These are phyloP conservation scores for Argya squamiceps DNA, from an alignment of 2,797 vertebrate species.

Conservation along the genomic window DNA sequence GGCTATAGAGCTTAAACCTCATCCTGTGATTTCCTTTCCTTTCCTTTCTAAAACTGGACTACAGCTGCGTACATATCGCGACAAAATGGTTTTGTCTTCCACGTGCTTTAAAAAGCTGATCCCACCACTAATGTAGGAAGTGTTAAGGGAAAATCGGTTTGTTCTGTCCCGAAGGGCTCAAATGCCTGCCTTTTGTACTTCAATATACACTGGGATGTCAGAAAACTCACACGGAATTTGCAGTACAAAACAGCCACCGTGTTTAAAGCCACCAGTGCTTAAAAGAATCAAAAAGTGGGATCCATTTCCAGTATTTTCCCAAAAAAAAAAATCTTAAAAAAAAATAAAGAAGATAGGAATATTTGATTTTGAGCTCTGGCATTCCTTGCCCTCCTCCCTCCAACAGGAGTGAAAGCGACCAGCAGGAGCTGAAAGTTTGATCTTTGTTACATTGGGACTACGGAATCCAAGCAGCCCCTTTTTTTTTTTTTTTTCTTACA, in stretches of 20 bases:
- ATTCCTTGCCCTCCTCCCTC: background rate
- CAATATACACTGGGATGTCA: background rate
- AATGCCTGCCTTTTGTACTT: background rate
- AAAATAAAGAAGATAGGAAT: background rate
- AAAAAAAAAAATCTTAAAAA: background rate
- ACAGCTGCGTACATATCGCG: background rate
- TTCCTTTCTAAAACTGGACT: background rate
- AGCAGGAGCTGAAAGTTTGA: slow-evolving; percentile 51
- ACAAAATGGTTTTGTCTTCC: background rate
- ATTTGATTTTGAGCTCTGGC: background rate
- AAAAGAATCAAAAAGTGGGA: background rate
- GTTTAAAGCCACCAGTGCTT: background rate
- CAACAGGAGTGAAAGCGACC: background rate
- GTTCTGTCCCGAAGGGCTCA: background rate
- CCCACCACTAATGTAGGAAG: background rate
- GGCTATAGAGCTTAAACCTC: background rate
- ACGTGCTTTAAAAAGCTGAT: background rate
- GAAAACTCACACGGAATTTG: background rate
- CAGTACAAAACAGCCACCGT: background rate
- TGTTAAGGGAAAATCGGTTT: background rate
- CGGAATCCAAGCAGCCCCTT: slow-evolving; percentile 55
- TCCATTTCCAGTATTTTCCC: background rate
- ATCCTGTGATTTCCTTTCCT: background rate
- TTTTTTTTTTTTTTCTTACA: background rate
- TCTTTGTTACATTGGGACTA: slow-evolving; percentile 72